Conservation (phyloP, 92 coral and sea anemone species). For the Zoanthus gigantus region DNA sequence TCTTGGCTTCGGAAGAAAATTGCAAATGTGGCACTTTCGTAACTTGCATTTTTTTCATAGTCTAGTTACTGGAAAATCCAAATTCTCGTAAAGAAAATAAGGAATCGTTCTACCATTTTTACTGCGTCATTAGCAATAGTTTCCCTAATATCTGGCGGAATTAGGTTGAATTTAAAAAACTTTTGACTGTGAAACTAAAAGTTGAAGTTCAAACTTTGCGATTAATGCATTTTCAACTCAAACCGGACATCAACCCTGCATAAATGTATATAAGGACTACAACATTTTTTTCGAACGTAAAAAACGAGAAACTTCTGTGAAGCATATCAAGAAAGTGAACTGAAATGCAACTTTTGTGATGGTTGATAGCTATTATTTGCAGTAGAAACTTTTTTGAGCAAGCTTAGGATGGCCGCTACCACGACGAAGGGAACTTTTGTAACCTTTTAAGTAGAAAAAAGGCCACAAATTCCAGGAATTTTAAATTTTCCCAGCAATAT, state of each 20-base stretch:
- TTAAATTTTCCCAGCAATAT: conserved; percentile 10
- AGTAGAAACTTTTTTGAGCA: background rate
- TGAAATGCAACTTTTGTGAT: conserved; percentile 5
- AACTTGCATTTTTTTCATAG: conserved; percentile 22
- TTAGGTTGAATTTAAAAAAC: background rate
- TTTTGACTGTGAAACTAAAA: background rate
- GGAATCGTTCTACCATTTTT: conserved; percentile 14
- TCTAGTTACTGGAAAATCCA: conserved; percentile 28
- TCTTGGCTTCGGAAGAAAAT: conserved; percentile 31
- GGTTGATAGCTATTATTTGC: conserved; percentile 20
- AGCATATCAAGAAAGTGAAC: background rate
- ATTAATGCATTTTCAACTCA: conserved; percentile 11
- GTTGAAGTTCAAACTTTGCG: conserved; percentile 20
- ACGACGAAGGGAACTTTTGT: conserved; percentile 18
- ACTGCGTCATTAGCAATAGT: conserved; percentile 29
- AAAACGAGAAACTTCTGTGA: background rate
- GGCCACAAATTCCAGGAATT: conserved; percentile 20
- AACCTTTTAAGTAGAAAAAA: conserved; percentile 16
- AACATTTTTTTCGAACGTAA: conserved; percentile 2
- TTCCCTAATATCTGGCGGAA: conserved; percentile 11
- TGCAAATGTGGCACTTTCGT: conserved; percentile 36
- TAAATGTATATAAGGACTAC: conserved; percentile 1
- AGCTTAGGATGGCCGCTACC: conserved; percentile 16
- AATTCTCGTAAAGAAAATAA: conserved; percentile 4
- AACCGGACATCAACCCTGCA: conserved; percentile 12